Evolutionary conservation across 2,113 vertebrate genomes (phyloP).

Genomic region (Dermatemys mawii): DNA sequence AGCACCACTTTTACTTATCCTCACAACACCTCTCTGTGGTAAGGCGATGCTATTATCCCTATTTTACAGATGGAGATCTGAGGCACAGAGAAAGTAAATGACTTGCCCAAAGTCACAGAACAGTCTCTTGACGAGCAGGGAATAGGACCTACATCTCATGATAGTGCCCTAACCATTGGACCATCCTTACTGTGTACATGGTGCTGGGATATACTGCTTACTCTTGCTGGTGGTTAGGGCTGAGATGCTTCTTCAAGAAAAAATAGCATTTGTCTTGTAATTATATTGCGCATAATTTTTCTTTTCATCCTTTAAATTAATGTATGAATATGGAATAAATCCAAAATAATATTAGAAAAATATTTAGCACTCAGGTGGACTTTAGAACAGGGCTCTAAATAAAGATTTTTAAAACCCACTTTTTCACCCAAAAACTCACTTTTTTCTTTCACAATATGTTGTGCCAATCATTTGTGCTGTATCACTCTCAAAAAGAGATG

Average conservation of each 20-base stretch:
- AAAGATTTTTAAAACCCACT: neutral
- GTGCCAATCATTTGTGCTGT: constrained; percentile 1
- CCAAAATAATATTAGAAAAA: neutral
- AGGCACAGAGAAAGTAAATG: neutral
- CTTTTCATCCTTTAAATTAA: neutral
- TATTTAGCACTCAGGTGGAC: neutral
- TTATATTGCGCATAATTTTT: neutral
- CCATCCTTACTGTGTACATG: neutral
- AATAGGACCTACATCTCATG: constrained; percentile 48
- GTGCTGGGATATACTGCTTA: neutral
- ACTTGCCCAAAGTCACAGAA: constrained; percentile 40
- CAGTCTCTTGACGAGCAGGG: constrained; percentile 16
- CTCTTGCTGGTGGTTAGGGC: rapidly evolving
- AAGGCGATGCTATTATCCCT: neutral
- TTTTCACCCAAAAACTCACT: neutral
- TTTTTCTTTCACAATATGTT: neutral
- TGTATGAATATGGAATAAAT: neutral
- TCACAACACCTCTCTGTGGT: neutral
- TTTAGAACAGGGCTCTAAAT: neutral
- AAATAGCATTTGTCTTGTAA: neutral
- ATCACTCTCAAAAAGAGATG: constrained; percentile 27
- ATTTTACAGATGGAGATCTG: neutral
- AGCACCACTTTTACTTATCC: constrained; percentile 29
- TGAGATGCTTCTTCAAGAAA: neutral
- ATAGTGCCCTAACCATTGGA: neutral